These are phyloP conservation scores for Neolamprologus toae DNA, from an alignment of 2,113 vertebrate species.

Conservation along the genomic window DNA sequence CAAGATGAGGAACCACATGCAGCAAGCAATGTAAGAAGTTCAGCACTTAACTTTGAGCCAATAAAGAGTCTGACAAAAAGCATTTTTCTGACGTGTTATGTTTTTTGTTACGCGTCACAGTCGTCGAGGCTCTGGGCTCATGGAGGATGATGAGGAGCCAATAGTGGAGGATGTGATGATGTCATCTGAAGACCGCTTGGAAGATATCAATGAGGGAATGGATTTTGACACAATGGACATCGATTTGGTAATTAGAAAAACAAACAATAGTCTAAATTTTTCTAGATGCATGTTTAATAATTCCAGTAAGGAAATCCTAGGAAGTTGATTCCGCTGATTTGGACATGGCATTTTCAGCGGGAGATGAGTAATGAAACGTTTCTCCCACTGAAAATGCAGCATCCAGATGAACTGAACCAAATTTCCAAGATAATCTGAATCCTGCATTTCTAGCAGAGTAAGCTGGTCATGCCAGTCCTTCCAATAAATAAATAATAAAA, in stretches of 20 bases:
- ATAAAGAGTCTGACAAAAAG: neutral
- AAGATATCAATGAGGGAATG: slow-evolving; percentile 97
- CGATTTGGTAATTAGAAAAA: slow-evolving; percentile 81
- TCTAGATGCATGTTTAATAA: neutral
- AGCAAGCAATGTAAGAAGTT: slow-evolving; percentile 85
- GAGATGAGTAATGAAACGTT: neutral
- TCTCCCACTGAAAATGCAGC: neutral
- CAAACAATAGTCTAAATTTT: neutral
- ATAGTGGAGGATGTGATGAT: slow-evolving; percentile 99
- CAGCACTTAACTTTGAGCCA: neutral
- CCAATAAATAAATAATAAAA: neutral
- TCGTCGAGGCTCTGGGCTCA: slow-evolving; percentile 88
- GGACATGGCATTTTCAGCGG: neutral
- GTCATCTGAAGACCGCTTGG: slow-evolving; percentile 94
- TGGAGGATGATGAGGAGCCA: slow-evolving; percentile 97
- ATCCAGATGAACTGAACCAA: neutral
- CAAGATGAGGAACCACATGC: slow-evolving; percentile 95
- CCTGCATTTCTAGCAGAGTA: neutral
- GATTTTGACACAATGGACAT: slow-evolving; percentile 98
- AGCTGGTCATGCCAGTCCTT: neutral
- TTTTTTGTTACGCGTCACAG: slow-evolving; percentile 50
- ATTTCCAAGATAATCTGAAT: neutral
- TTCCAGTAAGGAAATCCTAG: neutral
- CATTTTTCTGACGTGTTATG: neutral
- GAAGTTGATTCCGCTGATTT: neutral